A percentile compares a stretch with the other conserved stretches of the same genome.
Evolutionary conservation across 2,888 invertebrate genomes (phyloP).

Genomic region (Eulithis prunata): DNA sequence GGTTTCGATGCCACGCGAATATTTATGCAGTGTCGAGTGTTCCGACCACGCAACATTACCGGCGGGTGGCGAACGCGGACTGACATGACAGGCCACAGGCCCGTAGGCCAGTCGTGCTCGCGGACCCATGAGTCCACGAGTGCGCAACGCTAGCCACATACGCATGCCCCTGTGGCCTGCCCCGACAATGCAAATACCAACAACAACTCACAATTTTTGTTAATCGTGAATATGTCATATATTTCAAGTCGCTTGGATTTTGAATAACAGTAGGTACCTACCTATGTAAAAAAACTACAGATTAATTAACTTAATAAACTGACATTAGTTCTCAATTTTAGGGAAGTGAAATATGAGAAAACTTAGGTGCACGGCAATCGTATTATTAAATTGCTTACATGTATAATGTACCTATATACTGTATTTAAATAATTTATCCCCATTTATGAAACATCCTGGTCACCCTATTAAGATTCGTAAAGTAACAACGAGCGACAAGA

Average conservation of each 20-base stretch:
- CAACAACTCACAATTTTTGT: neutral
- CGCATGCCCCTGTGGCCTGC: slow-evolving; percentile 26
- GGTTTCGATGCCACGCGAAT: slow-evolving; percentile 48
- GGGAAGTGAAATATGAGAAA: too few relatives aligned
- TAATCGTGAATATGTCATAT: neutral
- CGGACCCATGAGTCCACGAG: slow-evolving; percentile 14
- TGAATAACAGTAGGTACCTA: too few relatives aligned
- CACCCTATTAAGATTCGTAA: slow-evolving; percentile 46
- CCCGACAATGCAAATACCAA: slow-evolving; percentile 9
- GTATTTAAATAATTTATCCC: too few relatives aligned
- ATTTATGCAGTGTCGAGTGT: slow-evolving; percentile 23
- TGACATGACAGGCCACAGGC: slow-evolving; percentile 36
- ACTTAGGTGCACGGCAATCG: too few relatives aligned
- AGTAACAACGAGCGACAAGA: neutral
- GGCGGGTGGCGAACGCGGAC: slow-evolving; percentile 48
- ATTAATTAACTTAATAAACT: too few relatives aligned
- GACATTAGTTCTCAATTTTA: too few relatives aligned
- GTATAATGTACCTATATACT: too few relatives aligned
- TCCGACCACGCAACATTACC: slow-evolving; percentile 45
- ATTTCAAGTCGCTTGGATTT: too few relatives aligned
- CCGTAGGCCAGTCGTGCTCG: neutral
- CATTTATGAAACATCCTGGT: slow-evolving; percentile 32
- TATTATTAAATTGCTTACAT: too few relatives aligned
- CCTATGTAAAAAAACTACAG: too few relatives aligned
- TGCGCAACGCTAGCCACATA: slow-evolving; percentile 24